A percentile compares a stretch with the other conserved stretches of the same genome.
phyloP scores from a whole-genome alignment of 1,140 invertebrate genomes.

The Bombus superbus region DNA sequence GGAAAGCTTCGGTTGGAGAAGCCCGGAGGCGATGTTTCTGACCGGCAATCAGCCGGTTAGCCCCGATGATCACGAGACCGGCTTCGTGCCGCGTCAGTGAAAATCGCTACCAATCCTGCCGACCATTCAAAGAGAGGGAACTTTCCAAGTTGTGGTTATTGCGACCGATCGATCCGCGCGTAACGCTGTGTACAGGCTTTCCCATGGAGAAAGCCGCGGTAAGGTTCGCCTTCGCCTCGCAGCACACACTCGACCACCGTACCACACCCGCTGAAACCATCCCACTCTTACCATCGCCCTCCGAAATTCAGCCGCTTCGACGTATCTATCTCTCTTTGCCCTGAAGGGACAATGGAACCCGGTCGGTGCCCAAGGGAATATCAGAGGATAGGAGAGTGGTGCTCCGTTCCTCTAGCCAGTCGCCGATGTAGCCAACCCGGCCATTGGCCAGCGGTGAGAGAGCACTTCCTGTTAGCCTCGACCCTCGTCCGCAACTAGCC shows the following conservation, averaged over 20 bases:
- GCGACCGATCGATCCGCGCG: conserved; percentile 56
- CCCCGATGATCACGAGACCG: conserved; percentile 58
- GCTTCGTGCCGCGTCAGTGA: conserved; percentile 57
- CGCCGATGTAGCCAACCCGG: conserved; percentile 51
- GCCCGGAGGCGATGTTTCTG: conserved; percentile 55
- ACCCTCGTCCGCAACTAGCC: conserved; percentile 71
- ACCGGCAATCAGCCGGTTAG: conserved; percentile 63
- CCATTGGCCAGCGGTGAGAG: conserved; percentile 63
- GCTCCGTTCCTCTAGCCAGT: conserved; percentile 44
- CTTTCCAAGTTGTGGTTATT: conserved; percentile 63
- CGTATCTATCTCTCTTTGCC: conserved; percentile 45
- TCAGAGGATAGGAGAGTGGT: conserved; percentile 56
- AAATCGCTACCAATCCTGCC: conserved; percentile 64
- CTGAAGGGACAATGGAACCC: conserved; percentile 56
- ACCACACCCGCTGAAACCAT: neutral
- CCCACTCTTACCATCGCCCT: conserved; percentile 31
- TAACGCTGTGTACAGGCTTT: conserved; percentile 20
- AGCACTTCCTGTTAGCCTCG: conserved; percentile 70
- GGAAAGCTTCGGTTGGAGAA: conserved; percentile 8
- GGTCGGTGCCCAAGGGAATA: conserved; percentile 57
- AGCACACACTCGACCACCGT: neutral
- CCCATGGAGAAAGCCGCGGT: neutral
- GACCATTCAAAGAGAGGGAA: conserved; percentile 63
- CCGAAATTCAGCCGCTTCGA: neutral
- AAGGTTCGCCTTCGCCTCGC: too few species aligned